These are phyloP conservation scores for Drosophila kanekoi DNA, from an alignment of 2,888 invertebrate species.

Conservation along the genomic window DNA sequence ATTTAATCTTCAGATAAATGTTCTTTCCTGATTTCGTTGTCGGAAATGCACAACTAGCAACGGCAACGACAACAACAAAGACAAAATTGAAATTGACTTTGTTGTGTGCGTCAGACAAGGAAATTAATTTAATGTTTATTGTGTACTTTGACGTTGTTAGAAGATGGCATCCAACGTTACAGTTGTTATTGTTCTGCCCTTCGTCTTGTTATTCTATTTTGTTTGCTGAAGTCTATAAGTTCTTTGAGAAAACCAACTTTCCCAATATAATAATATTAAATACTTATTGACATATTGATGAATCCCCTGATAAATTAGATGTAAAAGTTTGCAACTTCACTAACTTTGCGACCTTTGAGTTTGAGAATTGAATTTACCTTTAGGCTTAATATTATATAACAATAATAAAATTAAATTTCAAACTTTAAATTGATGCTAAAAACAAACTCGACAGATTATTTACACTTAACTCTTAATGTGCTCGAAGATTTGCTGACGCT, in stretches of 20 bases:
- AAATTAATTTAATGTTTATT: slow-evolving; percentile 59
- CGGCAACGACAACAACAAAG: slow-evolving; percentile 12
- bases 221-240: not conserved
- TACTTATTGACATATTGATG: slow-evolving; percentile 10
- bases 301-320: not conserved
- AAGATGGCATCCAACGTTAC: not conserved
- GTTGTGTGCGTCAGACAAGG: slow-evolving; percentile 29
- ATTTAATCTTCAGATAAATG: not conserved
- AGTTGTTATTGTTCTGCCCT: not conserved
- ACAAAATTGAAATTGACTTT: slow-evolving; percentile 27
- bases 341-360: not conserved
- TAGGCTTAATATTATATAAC: not conserved
- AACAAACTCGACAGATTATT: not conserved
- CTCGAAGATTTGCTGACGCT: not conserved
- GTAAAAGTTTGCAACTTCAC: slow-evolving; percentile 1
- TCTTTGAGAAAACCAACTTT: not conserved
- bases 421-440: not conserved
- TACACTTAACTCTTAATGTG: not conserved
- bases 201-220: not conserved
- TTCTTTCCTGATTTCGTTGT: not conserved
- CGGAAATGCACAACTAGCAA: slow-evolving; percentile 51
- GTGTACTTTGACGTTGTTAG: slow-evolving; percentile 11
- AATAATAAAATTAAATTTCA: not conserved
- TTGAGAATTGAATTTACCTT: not conserved
- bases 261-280: not conserved